Percentiles rank a stretch among this genome's conserved stretches.
These are phyloP conservation scores for Danio jaintianensis DNA, from an alignment of 2,797 vertebrate genomes.

Conservation along the genomic window DNA sequence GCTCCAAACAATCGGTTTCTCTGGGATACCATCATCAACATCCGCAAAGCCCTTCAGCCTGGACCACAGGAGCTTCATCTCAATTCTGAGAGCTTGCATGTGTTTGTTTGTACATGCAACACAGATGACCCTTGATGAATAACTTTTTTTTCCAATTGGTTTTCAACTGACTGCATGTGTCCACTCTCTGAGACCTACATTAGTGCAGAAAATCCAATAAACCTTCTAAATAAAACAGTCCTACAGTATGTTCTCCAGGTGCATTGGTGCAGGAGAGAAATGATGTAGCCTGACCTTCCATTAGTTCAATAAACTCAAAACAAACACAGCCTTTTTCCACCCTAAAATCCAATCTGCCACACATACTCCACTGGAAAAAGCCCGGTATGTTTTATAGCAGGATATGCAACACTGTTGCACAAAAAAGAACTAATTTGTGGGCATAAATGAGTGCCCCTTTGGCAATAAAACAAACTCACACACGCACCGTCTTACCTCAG, in stretches of 20 bases:
- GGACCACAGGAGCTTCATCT: slow-evolving; percentile 15
- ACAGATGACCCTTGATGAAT: slow-evolving; percentile 5
- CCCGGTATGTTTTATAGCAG: slow-evolving; percentile 44
- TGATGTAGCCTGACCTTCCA: slow-evolving; percentile 25
- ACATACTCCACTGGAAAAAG: slow-evolving; percentile 36
- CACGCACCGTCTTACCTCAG: slow-evolving; percentile 50
- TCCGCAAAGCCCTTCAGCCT: slow-evolving; percentile 24
- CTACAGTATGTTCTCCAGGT: slow-evolving; percentile 18
- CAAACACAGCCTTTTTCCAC: slow-evolving; percentile 42
- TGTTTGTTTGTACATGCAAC: slow-evolving; percentile 29
- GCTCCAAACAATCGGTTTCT: slow-evolving; percentile 31
- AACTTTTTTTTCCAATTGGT: background rate
- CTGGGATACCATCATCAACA: slow-evolving; percentile 25
- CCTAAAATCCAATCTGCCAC: slow-evolving; percentile 28
- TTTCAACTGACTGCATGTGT: background rate
- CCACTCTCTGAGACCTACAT: background rate
- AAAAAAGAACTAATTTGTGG: slow-evolving; percentile 35
- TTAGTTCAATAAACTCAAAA: slow-evolving; percentile 35
- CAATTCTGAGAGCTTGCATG: slow-evolving; percentile 19
- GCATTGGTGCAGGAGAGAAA: slow-evolving; percentile 26
- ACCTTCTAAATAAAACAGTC: slow-evolving; percentile 14
- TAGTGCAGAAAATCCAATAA: slow-evolving; percentile 24
- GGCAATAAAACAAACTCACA: slow-evolving; percentile 51
- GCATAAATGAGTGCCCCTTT: slow-evolving; percentile 21
- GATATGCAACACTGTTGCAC: slow-evolving; percentile 45